phyloP scores from a whole-genome alignment of 2,113 vertebrate species.

The Pelobates fuscus region DNA sequence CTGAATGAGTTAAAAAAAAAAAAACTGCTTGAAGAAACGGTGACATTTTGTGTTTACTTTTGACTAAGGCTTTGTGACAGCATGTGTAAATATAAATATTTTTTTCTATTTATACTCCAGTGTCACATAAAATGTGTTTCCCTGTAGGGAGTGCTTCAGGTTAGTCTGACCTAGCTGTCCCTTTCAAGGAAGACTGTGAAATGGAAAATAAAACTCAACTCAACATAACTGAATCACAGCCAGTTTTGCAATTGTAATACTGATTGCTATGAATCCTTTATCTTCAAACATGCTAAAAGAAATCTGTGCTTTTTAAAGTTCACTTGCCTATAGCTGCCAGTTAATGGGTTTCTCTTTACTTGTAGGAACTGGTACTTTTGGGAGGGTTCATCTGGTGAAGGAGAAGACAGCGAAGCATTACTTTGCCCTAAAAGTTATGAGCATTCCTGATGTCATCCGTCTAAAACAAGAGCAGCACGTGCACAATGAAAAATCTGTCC shows the following conservation, averaged over 20 bases:
- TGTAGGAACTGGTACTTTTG: constrained; percentile 91
- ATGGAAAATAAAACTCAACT: not conserved
- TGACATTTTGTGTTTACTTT: not conserved
- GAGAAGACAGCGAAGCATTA: constrained; percentile 78
- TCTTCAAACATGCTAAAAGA: too few species aligned
- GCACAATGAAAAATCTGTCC: constrained; percentile 93
- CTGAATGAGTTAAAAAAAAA: not conserved
- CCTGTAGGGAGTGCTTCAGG: constrained; percentile 5
- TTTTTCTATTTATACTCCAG: constrained; percentile 31
- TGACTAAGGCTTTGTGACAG: constrained; percentile 26
- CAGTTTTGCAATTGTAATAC: not conserved
- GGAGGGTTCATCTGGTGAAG: constrained; percentile 88
- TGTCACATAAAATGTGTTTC: constrained; percentile 22
- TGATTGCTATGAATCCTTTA: too few species aligned
- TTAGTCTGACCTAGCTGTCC: constrained; percentile 26
- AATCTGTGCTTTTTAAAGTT: too few species aligned
- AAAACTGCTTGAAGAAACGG: not conserved
- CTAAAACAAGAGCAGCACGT: constrained; percentile 96
- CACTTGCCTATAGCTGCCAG: not conserved
- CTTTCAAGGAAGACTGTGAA: not conserved
- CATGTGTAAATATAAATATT: constrained; percentile 2
- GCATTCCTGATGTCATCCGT: constrained; percentile 90
- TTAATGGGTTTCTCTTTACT: constrained; percentile 10
- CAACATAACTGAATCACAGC: not conserved
- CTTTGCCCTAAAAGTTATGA: constrained; percentile 93